phyloP scores from a whole-genome alignment of 2,888 invertebrate genomes.

The Helicoverpa assulta region DNA sequence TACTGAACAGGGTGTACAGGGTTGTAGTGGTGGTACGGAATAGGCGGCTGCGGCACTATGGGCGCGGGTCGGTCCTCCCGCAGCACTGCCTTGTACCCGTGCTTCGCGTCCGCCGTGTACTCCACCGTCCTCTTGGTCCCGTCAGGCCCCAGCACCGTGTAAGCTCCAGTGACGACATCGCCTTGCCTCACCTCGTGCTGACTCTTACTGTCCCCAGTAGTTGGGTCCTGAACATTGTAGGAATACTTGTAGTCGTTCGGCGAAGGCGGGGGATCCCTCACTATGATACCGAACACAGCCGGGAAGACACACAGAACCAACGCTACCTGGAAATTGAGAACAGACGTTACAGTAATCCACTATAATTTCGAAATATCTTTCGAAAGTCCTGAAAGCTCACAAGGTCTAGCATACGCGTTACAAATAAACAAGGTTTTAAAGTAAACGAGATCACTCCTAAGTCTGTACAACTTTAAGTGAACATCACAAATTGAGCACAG shows the following conservation, averaged over 20 bases:
- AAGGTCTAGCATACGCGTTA: slow-evolving; percentile 9
- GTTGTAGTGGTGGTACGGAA: slow-evolving; percentile 22
- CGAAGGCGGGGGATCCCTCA: slow-evolving; percentile 79
- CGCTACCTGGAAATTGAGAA: slow-evolving; percentile 62
- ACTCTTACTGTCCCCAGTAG: slow-evolving; percentile 85
- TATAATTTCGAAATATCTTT: slow-evolving; percentile 18
- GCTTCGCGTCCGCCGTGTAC: slow-evolving; percentile 86
- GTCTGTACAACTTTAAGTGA: slow-evolving; percentile 9
- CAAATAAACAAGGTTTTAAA: slow-evolving; percentile 35
- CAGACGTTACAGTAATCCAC: slow-evolving; percentile 25
- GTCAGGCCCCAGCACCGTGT: slow-evolving; percentile 85
- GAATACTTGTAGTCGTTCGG: slow-evolving; percentile 84
- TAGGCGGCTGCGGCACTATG: slow-evolving; percentile 20
- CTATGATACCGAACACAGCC: slow-evolving; percentile 76
- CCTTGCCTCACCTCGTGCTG: slow-evolving; percentile 83
- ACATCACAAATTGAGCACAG: slow-evolving; percentile 14
- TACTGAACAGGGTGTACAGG: slow-evolving; percentile 38
- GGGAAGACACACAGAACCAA: slow-evolving; percentile 70
- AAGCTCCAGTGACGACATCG: slow-evolving; percentile 82
- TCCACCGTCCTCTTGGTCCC: slow-evolving; percentile 85
- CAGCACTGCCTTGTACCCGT: slow-evolving; percentile 89
- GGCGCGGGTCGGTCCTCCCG: slow-evolving; percentile 73
- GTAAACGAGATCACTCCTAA: not conserved
- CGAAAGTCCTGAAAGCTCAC: slow-evolving; percentile 22
- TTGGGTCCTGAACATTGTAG: slow-evolving; percentile 88